Conservation (phyloP, 2,888 invertebrate genomes). For the Drosophila borealis region DNA sequence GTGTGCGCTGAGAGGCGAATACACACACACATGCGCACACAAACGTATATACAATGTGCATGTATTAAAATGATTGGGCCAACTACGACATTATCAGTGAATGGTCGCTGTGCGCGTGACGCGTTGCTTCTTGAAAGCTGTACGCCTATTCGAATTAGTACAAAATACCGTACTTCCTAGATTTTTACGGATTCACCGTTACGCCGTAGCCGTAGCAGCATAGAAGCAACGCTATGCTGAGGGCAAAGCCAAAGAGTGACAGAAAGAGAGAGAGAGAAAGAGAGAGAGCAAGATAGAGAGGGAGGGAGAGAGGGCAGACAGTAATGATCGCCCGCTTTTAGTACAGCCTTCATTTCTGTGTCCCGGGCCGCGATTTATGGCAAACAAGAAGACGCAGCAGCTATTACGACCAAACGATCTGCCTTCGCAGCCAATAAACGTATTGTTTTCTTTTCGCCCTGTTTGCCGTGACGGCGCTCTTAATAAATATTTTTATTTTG, state of each 20-base stretch:
- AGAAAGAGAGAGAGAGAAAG: neutral
- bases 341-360: constrained; percentile 42
- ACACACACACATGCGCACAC: neutral
- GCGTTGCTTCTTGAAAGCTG: constrained; percentile 58
- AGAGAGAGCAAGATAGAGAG: neutral
- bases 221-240: constrained; percentile 42
- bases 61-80: constrained; percentile 13
- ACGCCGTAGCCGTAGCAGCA: constrained; percentile 69
- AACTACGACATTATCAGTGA: constrained; percentile 46
- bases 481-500: constrained; percentile 73
- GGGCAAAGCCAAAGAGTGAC: constrained; percentile 23
- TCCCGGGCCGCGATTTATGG: constrained; percentile 48
- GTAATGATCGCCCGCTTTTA: neutral
- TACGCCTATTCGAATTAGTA: constrained; percentile 78
- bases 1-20: neutral
- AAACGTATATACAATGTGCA: neutral
- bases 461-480: constrained; percentile 7
- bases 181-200: constrained; percentile 76
- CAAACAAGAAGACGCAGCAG: constrained; percentile 60
- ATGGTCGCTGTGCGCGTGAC: neutral
- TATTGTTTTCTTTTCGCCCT: constrained; percentile 3
- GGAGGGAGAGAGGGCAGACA: neutral
- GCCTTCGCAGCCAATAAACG: neutral
- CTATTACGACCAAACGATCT: constrained; percentile 15
- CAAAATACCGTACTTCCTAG: constrained; percentile 82